phyloP scores from a whole-genome alignment of 2,888 invertebrate genomes.

The Choreutis nemorana region DNA sequence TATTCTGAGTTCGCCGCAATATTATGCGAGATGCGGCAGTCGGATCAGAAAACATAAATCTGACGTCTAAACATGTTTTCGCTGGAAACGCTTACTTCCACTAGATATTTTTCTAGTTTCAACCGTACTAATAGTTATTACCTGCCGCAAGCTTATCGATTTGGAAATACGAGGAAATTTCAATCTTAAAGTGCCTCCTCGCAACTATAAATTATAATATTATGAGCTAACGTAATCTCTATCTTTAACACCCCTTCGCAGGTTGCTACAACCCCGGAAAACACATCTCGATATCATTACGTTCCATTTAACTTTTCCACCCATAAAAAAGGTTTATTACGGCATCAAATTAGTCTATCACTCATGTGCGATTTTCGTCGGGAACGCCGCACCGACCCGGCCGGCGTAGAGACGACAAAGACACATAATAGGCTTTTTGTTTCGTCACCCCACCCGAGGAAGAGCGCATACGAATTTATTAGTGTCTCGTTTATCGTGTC shows the following conservation, averaged over 20 bases:
- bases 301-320: too few relatives aligned
- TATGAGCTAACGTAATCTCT: conserved; percentile 1
- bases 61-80: conserved; percentile 54
- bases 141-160: conserved; percentile 6
- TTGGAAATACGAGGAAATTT: conserved; percentile 6
- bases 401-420: too few relatives aligned
- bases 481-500: conserved; percentile 47
- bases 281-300: too few relatives aligned
- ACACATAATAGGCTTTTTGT: conserved; percentile 35
- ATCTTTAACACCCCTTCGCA: conserved; percentile 3
- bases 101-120: conserved; percentile 18
- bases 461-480: conserved; percentile 50
- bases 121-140: too few relatives aligned
- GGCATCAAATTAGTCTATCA: too few relatives aligned
- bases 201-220: conserved; percentile 2
- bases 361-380: too few relatives aligned
- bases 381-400: too few relatives aligned
- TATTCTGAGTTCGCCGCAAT: conserved; percentile 55
- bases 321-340: too few relatives aligned
- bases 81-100: conserved; percentile 26
- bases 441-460: conserved; percentile 36
- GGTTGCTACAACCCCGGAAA: conserved; percentile 8
- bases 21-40: conserved; percentile 55
- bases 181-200: conserved; percentile 4
- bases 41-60: conserved; percentile 60